Percentiles rank a stretch among this genome's conserved stretches.
phyloP scores from a whole-genome alignment of 2,888 invertebrate genomes.

The Drosophila atripex region DNA sequence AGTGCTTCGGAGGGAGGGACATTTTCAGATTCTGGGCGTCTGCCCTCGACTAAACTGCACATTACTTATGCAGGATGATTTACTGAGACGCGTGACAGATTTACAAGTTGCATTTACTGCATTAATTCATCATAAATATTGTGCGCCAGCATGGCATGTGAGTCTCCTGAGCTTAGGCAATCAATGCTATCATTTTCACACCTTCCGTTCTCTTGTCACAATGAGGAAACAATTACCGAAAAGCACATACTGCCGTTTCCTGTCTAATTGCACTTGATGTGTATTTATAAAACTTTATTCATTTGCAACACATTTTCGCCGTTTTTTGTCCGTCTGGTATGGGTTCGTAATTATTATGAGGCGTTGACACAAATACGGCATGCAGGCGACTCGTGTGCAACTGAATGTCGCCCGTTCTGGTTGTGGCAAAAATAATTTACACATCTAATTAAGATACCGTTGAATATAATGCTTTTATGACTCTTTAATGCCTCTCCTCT shows the following conservation, averaged over 20 bases:
- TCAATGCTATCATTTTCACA: conserved; percentile 32
- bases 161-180: not conserved
- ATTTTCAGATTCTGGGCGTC: conserved; percentile 31
- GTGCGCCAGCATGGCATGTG: not conserved
- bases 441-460: conserved; percentile 75
- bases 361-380: conserved; percentile 77
- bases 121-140: conserved; percentile 79
- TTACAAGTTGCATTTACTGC: conserved; percentile 81
- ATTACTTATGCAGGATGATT: conserved; percentile 79
- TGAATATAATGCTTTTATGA: conserved; percentile 81
- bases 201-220: conserved; percentile 30
- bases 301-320: conserved; percentile 58
- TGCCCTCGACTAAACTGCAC: conserved; percentile 62
- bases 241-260: conserved; percentile 55
- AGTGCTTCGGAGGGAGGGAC: conserved; percentile 28
- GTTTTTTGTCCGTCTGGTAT: conserved; percentile 48
- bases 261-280: conserved; percentile 55
- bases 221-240: conserved; percentile 55
- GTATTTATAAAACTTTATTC: conserved; percentile 27
- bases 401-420: conserved; percentile 4
- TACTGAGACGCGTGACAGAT: conserved; percentile 82
- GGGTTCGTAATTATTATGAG: conserved; percentile 64
- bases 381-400: conserved; percentile 41
- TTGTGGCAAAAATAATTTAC: conserved; percentile 51
- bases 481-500: conserved; percentile 72